phyloP scores from a whole-genome alignment of 2,888 invertebrate genomes.

The Phortica okadai region DNA sequence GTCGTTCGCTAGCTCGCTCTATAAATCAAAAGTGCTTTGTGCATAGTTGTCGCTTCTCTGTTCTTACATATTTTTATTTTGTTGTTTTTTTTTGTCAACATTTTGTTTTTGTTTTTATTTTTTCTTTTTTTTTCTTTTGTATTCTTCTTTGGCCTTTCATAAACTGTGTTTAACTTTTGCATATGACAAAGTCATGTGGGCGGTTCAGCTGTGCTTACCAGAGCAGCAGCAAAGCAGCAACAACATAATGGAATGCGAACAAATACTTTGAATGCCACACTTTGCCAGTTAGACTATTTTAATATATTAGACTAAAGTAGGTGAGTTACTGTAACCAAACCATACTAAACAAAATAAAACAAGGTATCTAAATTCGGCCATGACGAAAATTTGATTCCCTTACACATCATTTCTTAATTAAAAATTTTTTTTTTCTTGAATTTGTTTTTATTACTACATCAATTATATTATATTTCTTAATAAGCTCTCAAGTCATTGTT shows the following conservation, averaged over 20 bases:
- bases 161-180: constrained; percentile 46
- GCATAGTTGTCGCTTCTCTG: constrained; percentile 54
- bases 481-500: too few relatives aligned
- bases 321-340: constrained; percentile 29
- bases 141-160: constrained; percentile 50
- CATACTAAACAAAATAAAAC: neutral
- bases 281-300: constrained; percentile 49
- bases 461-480: too few relatives aligned
- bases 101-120: constrained; percentile 40
- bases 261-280: constrained; percentile 61
- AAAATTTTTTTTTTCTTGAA: too few relatives aligned
- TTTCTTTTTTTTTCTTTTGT: constrained; percentile 30
- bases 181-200: constrained; percentile 4
- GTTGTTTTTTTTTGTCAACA: neutral
- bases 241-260: constrained; percentile 45
- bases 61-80: constrained; percentile 28
- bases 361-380: neutral
- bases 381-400: neutral
- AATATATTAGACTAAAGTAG: constrained; percentile 67
- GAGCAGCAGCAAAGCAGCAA: neutral
- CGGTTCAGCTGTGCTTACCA: neutral
- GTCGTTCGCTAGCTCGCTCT: constrained; percentile 37
- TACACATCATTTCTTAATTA: too few relatives aligned
- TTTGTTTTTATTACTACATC: too few relatives aligned
- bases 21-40: constrained; percentile 67